Conservation (phyloP, 2,113 vertebrate species). For the Phyllostomus discolor region DNA sequence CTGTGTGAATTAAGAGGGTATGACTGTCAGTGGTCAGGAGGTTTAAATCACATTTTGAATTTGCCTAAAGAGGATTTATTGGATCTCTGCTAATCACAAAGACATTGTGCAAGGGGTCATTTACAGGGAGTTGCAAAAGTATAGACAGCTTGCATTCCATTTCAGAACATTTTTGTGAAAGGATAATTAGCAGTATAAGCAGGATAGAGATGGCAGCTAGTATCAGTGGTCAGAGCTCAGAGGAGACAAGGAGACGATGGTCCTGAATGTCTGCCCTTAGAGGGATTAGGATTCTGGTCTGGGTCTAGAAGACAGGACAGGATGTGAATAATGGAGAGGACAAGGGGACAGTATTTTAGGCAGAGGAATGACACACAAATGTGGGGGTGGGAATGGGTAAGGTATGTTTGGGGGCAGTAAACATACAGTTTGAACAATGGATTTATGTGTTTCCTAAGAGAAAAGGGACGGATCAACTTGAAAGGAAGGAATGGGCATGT, state of each 20-base stretch:
- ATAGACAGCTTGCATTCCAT: not conserved
- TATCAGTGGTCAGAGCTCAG: not conserved
- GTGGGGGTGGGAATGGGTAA: not conserved
- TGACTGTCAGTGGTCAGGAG: not conserved
- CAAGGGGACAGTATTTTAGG: not conserved
- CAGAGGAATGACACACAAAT: not conserved
- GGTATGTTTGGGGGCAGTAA: not conserved
- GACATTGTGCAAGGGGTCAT: not conserved
- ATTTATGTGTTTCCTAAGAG: not conserved
- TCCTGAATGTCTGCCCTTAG: not conserved
- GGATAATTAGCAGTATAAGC: not conserved
- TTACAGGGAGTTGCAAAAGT: not conserved
- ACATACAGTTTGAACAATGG: not conserved
- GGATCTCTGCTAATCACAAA: not conserved
- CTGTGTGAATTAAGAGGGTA: constrained; percentile 4
- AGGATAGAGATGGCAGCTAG: not conserved
- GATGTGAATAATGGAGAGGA: not conserved
- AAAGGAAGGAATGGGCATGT: not conserved
- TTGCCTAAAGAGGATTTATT: constrained; percentile 25
- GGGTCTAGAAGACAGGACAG: not conserved
- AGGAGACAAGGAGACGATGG: not conserved
- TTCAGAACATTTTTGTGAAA: not conserved
- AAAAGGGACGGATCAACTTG: not conserved
- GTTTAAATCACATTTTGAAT: constrained; percentile 30
- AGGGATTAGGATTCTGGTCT: not conserved